A percentile compares a stretch with the other conserved stretches of the same genome.
Conservation (phyloP, 2,113 vertebrate genomes). For the Siniperca chuatsi region DNA sequence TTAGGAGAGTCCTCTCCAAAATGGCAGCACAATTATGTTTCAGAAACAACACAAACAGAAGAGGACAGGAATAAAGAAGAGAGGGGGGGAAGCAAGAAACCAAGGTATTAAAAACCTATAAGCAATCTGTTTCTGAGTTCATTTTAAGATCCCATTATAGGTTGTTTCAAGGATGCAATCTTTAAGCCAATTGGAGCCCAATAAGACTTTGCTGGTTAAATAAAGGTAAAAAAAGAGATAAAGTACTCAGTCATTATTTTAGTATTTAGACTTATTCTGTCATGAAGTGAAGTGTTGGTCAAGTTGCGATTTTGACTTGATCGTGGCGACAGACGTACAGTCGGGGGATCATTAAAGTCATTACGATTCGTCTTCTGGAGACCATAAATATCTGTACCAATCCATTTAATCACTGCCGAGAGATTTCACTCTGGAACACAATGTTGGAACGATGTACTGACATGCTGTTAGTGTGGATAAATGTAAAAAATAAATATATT, state of each 20-base stretch:
- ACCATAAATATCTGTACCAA: not conserved
- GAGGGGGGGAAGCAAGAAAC: not conserved
- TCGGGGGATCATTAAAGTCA: too few relatives aligned
- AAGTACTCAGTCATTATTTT: not conserved
- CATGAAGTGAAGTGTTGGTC: not conserved
- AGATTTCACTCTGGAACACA: not conserved
- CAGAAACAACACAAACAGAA: not conserved
- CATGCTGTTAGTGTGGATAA: not conserved
- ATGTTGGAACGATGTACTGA: not conserved
- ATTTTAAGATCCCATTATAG: too few relatives aligned
- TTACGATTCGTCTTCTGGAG: not conserved
- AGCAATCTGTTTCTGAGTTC: not conserved
- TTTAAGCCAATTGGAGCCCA: too few relatives aligned
- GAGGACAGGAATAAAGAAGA: not conserved
- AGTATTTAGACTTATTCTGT: not conserved
- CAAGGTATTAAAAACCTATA: not conserved
- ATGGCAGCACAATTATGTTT: conserved; percentile 25
- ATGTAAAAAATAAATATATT: not conserved
- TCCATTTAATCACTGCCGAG: not conserved
- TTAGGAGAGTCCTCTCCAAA: not conserved
- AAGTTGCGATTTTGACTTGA: not conserved
- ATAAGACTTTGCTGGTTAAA: too few relatives aligned
- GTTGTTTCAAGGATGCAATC: too few relatives aligned
- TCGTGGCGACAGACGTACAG: not conserved
- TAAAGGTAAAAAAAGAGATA: too few relatives aligned